Evolutionary conservation across 2,888 invertebrate genomes (phyloP), one percentile per base, ranked within the genome.

Genomic region (Macrophya annulata): DNA sequence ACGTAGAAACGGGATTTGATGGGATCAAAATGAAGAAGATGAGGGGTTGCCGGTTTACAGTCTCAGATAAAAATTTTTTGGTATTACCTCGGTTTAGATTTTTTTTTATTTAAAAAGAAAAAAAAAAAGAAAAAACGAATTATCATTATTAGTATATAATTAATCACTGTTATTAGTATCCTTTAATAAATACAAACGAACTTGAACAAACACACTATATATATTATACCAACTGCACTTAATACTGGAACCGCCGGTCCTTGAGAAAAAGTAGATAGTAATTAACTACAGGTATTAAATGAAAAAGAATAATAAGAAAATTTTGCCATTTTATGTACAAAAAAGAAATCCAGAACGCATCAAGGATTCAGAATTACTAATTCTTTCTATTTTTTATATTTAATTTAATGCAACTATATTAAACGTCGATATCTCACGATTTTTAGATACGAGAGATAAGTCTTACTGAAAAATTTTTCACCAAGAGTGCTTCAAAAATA

Each of bases 121-220:
- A 31, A 71, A 37, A n/a, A n/a, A n/a, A n/a, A n/a, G 37, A 68
- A 68, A 68, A 68, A 68, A 37, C 9, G n/a, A 40, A n/a, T 17
- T 37, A 4, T 40, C 12, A 71, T 48, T 15, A 76, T 25, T 17
- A 51, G 43, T 37, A 17, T 71, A 4, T 71, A 12, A 37, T 71
- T 31, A 40, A 71, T 71, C 25, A 71, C 15, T 71, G n/a, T 71
- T 25, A 71, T 31, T 40, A 40, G 1, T 25, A 62, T 62, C 25
- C 10, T 71, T 71, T 71, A 71, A 71, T 71, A 71, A 71, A 71
- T 71, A 71, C 71, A 40, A 71, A 71, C 40, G 21, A 40, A 71
- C 71, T 17, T 31, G 21, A 62, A 62, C 21, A 10, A 62, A 62
- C 21, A 62, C 62, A 62, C 51, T 9, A 17, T 17, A 0, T 25